Evolutionary conservation across 1,140 invertebrate genomes (phyloP).

Genomic region (silkworm (Bombyx mori)): ASM3026992v2 NC_085118.1:5889001-5889500

Average conservation of each 20-base stretch:
- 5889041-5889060: not conserved
- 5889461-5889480: too few relatives aligned
- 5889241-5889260: conserved; percentile 21
- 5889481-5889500: too few relatives aligned
- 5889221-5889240: conserved; percentile 65
- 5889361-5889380: too few relatives aligned
- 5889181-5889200: conserved; percentile 39
- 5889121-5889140: conserved; percentile 48
- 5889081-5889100: conserved; percentile 10
- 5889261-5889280: conserved; percentile 18
- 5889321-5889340: too few relatives aligned
- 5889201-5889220: conserved; percentile 41
- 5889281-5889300: conserved; percentile 1
- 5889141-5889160: conserved; percentile 44
- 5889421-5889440: too few relatives aligned
- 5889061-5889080: not conserved
- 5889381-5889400: too few relatives aligned
- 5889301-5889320: too few relatives aligned
- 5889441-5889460: too few relatives aligned
- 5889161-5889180: conserved; percentile 38
- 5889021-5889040: too few relatives aligned
- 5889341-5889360: too few relatives aligned
- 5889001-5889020: too few relatives aligned
- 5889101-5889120: conserved; percentile 27
- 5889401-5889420: too few relatives aligned